Percentiles rank a stretch among this genome's conserved stretches.
Conservation (phyloP, 2,888 invertebrate species). For the Drosophila ezoana region DNA sequence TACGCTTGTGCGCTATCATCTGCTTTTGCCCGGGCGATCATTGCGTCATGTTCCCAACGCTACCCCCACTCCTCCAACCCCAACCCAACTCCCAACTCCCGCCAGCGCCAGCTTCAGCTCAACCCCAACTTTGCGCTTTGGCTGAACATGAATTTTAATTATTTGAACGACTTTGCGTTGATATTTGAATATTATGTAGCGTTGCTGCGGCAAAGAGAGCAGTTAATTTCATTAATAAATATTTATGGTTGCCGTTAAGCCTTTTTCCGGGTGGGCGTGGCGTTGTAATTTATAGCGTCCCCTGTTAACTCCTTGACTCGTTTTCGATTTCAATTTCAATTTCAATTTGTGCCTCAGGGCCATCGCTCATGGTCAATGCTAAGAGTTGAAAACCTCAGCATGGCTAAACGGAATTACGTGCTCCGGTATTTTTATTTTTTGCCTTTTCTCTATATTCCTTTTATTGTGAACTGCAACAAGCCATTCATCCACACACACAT, state of each 20-base stretch:
- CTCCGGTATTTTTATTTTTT: constrained; percentile 48
- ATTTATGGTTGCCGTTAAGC: constrained; percentile 78
- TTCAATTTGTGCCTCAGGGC: constrained; percentile 30
- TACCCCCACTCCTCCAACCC: neutral
- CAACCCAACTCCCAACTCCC: neutral
- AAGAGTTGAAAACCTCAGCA: constrained; percentile 46
- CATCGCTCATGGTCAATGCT: constrained; percentile 67
- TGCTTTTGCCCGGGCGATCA: constrained; percentile 44
- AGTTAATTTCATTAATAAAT: constrained; percentile 84
- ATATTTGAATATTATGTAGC: constrained; percentile 73
- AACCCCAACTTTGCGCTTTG: constrained; percentile 18
- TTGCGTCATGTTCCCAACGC: constrained; percentile 38
- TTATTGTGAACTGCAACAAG: constrained; percentile 30
- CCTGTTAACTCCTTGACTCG: constrained; percentile 21
- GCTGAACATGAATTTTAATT: constrained; percentile 80
- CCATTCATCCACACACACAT: constrained; percentile 31
- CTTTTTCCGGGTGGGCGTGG: constrained; percentile 48
- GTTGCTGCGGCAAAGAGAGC: constrained; percentile 52
- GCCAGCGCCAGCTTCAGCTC: neutral
- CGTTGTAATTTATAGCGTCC: constrained; percentile 52
- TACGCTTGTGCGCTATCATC: constrained; percentile 54
- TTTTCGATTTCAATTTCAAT: constrained; percentile 37
- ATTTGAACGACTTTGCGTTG: constrained; percentile 68
- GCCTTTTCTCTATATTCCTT: neutral
- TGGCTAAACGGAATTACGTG: constrained; percentile 81